Percentiles rank a stretch among this genome's conserved stretches.
Evolutionary conservation across 2,797 vertebrate species (phyloP).

Genomic region (Gallinago stenura): DNA sequence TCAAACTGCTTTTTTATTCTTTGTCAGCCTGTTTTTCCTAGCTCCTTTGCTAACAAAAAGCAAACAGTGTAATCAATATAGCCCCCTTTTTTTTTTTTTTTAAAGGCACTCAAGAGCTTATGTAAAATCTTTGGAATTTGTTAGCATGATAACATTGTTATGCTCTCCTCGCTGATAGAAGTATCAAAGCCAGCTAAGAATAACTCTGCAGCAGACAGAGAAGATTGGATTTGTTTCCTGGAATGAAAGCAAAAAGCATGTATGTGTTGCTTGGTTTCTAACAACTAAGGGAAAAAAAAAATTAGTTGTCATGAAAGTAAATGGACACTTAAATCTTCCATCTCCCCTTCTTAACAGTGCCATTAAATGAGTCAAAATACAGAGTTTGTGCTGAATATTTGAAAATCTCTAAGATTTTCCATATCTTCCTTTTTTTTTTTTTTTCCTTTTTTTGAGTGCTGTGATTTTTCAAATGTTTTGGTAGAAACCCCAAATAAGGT

Average conservation of each 20-base stretch:
- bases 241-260: conserved; percentile 35
- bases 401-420: background rate
- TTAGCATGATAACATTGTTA: conserved; percentile 71
- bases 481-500: background rate
- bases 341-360: background rate
- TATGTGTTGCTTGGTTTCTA: background rate
- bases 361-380: background rate
- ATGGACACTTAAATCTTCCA: background rate
- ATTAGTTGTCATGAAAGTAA: background rate
- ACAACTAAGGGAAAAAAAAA: background rate
- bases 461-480: background rate
- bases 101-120: conserved; percentile 23
- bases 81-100: background rate
- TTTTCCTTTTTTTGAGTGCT: background rate
- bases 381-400: background rate
- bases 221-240: conserved; percentile 46
- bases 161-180: conserved; percentile 57
- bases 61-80: conserved; percentile 46
- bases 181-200: conserved; percentile 74
- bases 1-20: background rate
- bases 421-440: background rate
- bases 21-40: background rate
- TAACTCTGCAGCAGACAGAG: conserved; percentile 50
- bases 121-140: conserved; percentile 71
- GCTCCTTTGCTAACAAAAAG: background rate